Evolutionary conservation across 2,113 vertebrate species (phyloP).

Genomic region (Saguinus imperator): DNA sequence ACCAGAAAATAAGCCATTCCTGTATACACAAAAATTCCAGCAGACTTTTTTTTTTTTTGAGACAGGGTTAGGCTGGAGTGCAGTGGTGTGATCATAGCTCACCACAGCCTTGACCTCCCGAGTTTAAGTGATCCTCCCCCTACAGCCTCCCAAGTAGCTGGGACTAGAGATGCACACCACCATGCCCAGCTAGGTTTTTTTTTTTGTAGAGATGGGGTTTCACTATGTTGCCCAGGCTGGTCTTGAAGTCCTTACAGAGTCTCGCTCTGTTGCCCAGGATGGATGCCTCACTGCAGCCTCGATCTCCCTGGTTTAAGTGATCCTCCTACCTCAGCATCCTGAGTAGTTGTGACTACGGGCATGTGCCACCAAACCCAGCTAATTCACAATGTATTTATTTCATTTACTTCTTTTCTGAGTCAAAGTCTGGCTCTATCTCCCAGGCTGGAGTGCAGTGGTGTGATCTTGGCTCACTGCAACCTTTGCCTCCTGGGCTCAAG

Average conservation of each 20-base stretch:
- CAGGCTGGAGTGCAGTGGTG: not conserved
- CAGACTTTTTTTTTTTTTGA: not conserved
- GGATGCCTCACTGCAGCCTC: no score
- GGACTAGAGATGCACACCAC: not conserved
- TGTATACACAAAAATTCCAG: not conserved
- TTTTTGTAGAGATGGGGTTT: no score
- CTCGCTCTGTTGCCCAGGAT: no score
- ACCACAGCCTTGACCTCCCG: not conserved
- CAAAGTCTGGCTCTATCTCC: not conserved
- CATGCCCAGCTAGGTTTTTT: not conserved
- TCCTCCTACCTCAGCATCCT: no score
- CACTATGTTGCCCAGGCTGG: no score
- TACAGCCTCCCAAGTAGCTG: not conserved
- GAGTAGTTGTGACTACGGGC: no score
- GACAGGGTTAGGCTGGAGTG: not conserved
- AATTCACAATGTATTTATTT: no score
- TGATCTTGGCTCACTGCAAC: not conserved
- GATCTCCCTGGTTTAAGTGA: no score
- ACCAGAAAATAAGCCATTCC: not conserved
- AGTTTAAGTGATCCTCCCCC: not conserved
- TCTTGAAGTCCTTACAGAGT: no score
- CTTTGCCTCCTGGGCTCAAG: not conserved
- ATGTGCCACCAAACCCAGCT: no score
- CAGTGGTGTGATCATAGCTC: not conserved
- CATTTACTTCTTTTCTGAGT: not conserved